phyloP scores from a whole-genome alignment of 35 echinoderm and acorn worm species.

The Patiria miniata region DNA sequence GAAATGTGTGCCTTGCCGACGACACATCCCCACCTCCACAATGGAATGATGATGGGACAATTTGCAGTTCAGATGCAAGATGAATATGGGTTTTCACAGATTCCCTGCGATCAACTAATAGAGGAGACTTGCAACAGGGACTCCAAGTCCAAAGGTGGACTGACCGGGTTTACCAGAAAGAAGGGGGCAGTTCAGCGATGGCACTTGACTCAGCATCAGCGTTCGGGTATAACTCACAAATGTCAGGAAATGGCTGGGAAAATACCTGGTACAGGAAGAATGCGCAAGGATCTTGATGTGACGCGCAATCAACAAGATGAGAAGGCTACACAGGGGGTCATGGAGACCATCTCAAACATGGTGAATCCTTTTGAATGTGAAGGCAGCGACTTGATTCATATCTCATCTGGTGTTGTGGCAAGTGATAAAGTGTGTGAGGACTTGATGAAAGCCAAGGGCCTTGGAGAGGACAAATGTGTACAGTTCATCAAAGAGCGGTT shows the following conservation, averaged over 20 bases:
- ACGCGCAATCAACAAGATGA: too few relatives aligned
- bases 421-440: conserved; percentile 23
- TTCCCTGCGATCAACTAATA: conserved; percentile 60
- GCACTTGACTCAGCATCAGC: conserved; percentile 50
- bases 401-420: too few relatives aligned
- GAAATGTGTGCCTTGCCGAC: conserved; percentile 57
- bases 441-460: neutral
- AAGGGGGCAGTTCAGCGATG: conserved; percentile 52
- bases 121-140: too few relatives aligned
- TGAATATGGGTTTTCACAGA: conserved; percentile 40
- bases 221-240: too few relatives aligned
- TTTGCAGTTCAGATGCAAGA: conserved; percentile 77
- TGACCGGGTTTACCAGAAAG: conserved; percentile 61
- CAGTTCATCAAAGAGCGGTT: conserved; percentile 5
- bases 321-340: too few relatives aligned
- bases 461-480: neutral
- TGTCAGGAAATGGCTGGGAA: too few relatives aligned
- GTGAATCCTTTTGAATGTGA: too few relatives aligned
- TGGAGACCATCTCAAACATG: too few relatives aligned
- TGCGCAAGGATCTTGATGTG: conserved; percentile 26
- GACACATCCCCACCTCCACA: conserved; percentile 50
- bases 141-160: too few relatives aligned
- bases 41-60: conserved; percentile 41
- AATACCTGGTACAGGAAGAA: neutral
- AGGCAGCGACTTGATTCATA: too few relatives aligned